Base-by-base conservation (phyloP, 2,113 vertebrate species). In the Malurus elegans region DNA sequence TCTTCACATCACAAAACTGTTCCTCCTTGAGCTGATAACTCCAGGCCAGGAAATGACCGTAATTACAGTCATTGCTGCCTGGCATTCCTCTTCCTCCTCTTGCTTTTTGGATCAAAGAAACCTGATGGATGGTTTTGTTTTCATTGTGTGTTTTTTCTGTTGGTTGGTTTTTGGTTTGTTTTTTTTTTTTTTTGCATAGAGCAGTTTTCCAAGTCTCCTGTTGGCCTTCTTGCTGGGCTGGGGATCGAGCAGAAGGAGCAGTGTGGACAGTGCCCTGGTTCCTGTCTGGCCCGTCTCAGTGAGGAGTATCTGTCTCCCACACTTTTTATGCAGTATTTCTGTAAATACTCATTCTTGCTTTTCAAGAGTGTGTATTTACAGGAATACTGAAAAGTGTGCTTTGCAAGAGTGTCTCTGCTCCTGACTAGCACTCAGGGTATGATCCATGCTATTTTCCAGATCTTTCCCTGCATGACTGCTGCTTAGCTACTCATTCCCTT, bases 81-180 rank as follows among this genome's bases (percentile, higher is more conserved):
- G 53, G 42, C 57, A 48, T 62, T 17, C 8, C 10, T 62, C 20
- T 40, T 26, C 26, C 11, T 73, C 38, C 21, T 60, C 24, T 50
- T 50, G 34, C 24, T 36, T 61, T 92, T 72, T 54, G 72, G 56
- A 32, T 40, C 36, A 26, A 25, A 64, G 79, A 50, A 66, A 14
- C 29, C 32, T 24, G 45, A n/a, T 21, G 26, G 25, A 50, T 70
- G 6, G 21, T 28, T 53, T 69, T 60, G 31, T 25, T 32, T 81
- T 45, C 0, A 0, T 45, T 18, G 28, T 12, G 9, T 38, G n/a
- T 14, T 25, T 50, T 25, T 50, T 45, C 29, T 29, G 34, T 13
- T 62, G 31, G 31, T 44, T 20, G 19, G 6, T 34, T 9, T 12
- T 48, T n/a, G 8, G 8, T 21, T 8, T 13, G 8, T 18, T 62